These are phyloP conservation scores for Centropristis striata DNA, from an alignment of 2,113 vertebrate species.

Conservation along the genomic window DNA sequence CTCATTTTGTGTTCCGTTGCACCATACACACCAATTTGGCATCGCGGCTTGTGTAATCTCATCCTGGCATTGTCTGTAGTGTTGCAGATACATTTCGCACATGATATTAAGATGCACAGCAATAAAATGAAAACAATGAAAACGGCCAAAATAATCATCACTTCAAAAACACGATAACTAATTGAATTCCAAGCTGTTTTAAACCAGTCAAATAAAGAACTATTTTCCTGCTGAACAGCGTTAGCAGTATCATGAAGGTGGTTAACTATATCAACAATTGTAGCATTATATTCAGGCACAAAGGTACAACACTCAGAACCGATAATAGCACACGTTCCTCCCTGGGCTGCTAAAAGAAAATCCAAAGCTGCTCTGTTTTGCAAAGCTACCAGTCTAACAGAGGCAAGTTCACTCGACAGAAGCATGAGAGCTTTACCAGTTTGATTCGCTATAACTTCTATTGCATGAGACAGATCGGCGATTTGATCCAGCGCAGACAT, in stretches of 20 bases:
- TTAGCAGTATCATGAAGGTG: slow-evolving; percentile 37
- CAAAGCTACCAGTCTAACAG: slow-evolving; percentile 55
- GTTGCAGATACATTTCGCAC: slow-evolving; percentile 20
- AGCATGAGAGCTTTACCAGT: slow-evolving; percentile 50
- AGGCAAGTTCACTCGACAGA: slow-evolving; percentile 57
- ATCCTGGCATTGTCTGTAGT: too few species aligned
- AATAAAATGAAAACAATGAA: slow-evolving; percentile 28
- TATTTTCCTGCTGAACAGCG: slow-evolving; percentile 36
- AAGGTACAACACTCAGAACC: slow-evolving; percentile 71
- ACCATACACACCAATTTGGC: too few species aligned
- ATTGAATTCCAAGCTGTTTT: slow-evolving; percentile 13
- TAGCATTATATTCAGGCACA: slow-evolving; percentile 62
- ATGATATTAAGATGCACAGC: slow-evolving; percentile 36
- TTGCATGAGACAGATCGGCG: slow-evolving; percentile 48
- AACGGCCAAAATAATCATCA: slow-evolving; percentile 34
- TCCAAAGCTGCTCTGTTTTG: slow-evolving; percentile 70
- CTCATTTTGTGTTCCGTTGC: too few species aligned
- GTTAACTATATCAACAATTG: slow-evolving; percentile 40
- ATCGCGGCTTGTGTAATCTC: too few species aligned
- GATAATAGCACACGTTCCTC: slow-evolving; percentile 63
- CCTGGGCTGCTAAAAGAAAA: slow-evolving; percentile 58
- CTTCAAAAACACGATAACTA: slow-evolving; percentile 6
- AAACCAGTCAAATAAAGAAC: slow-evolving; percentile 53
- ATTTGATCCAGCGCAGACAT: slow-evolving; percentile 71
- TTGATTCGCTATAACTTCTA: slow-evolving; percentile 60